phyloP scores from a whole-genome alignment of 1,140 invertebrate genomes.

The Drosophila melanica region DNA sequence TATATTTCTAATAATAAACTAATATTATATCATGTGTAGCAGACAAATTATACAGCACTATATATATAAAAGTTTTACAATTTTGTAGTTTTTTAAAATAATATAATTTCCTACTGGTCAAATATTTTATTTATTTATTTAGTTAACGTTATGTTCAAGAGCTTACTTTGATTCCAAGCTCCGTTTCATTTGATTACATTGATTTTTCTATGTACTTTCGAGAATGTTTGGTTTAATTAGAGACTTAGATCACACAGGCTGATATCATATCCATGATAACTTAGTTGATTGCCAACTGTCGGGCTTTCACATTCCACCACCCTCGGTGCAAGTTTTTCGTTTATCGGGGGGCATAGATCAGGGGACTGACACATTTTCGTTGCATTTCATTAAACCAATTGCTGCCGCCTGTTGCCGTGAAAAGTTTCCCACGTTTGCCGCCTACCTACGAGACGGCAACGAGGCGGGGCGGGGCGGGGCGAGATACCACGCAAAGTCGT shows the following conservation, averaged over 20 bases:
- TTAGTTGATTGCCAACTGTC: background rate
- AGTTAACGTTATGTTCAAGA: too few species aligned
- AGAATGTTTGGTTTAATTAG: background rate
- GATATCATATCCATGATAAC: background rate
- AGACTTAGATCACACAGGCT: background rate
- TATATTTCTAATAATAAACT: background rate
- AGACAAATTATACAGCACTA: too few species aligned
- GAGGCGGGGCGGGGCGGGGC: background rate
- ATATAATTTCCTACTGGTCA: too few species aligned
- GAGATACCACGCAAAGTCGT: conserved; percentile 65
- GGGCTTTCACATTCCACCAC: conserved; percentile 45
- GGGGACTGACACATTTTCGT: conserved; percentile 56
- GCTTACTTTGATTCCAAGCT: too few species aligned
- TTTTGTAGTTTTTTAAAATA: too few species aligned
- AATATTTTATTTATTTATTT: too few species aligned
- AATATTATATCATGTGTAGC: background rate
- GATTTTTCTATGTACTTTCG: background rate
- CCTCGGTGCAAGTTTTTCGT: conserved; percentile 12
- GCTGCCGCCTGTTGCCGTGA: conserved; percentile 59
- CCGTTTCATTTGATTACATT: background rate
- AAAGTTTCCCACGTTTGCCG: conserved; percentile 70
- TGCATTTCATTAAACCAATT: conserved; percentile 74
- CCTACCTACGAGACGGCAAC: conserved; percentile 30
- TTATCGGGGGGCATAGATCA: conserved; percentile 58
- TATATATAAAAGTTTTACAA: too few species aligned